Conservation (phyloP, 2,797 vertebrate genomes). For the Masticophis lateralis region DNA sequence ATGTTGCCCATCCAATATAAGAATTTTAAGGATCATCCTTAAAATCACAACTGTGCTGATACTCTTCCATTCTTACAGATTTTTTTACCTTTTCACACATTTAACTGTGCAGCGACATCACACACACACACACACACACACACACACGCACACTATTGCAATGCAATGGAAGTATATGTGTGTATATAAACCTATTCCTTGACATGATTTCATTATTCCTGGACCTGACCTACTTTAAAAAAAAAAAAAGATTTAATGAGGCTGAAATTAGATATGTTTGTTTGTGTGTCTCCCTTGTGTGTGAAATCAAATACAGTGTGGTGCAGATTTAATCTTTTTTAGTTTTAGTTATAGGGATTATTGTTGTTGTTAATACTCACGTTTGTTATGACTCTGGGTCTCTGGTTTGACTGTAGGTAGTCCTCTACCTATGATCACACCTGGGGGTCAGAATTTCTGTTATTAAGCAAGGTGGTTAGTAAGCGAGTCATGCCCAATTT, state of each 20-base stretch:
- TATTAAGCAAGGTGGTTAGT: not conserved
- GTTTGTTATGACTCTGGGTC: not conserved
- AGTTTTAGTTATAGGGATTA: not conserved
- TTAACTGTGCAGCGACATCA: not conserved
- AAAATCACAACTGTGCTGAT: not conserved
- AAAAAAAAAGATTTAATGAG: not conserved
- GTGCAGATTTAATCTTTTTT: not conserved
- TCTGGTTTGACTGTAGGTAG: not conserved
- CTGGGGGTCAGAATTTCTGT: not conserved
- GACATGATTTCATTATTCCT: not conserved
- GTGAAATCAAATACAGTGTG: not conserved
- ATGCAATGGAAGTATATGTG: not conserved
- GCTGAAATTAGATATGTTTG: not conserved
- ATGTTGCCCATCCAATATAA: not conserved
- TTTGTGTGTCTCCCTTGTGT: not conserved
- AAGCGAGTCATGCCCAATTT: not conserved
- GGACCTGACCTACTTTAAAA: not conserved
- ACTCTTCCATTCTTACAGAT: not conserved
- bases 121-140: not conserved
- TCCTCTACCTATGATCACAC: not conserved
- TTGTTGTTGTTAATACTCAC: not conserved
- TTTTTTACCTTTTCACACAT: not conserved
- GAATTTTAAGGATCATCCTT: not conserved
- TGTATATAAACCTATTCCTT: not conserved
- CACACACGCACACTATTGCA: not conserved